These are phyloP conservation scores for Bicyclus anynana DNA, from an alignment of 1,140 invertebrate species.

Conservation along the genomic window DNA sequence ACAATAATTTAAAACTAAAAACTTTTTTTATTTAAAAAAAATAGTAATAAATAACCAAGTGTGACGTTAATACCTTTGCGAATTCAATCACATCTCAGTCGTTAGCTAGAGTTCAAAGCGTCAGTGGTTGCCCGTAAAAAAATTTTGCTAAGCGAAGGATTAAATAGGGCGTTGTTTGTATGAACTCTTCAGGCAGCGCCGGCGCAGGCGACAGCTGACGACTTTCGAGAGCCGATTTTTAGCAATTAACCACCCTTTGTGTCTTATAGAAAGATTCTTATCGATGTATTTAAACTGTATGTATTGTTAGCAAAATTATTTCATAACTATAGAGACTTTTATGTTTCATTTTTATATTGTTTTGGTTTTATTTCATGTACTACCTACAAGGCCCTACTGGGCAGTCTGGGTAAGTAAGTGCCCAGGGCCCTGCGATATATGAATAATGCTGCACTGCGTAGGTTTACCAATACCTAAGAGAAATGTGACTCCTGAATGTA, in stretches of 20 bases:
- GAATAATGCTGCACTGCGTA: too few species aligned
- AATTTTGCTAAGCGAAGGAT: constrained; percentile 46
- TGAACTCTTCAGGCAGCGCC: constrained; percentile 49
- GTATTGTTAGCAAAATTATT: not conserved
- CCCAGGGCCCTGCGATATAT: too few species aligned
- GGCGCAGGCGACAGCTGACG: constrained; percentile 65
- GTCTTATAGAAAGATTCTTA: constrained; percentile 19
- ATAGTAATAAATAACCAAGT: too few species aligned
- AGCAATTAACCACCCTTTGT: constrained; percentile 45
- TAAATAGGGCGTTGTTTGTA: constrained; percentile 50
- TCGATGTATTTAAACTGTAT: constrained; percentile 12
- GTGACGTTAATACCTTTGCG: too few species aligned
- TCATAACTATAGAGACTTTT: not conserved
- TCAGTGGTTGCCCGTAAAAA: constrained; percentile 7
- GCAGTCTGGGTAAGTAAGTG: too few species aligned
- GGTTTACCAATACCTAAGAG: too few species aligned
- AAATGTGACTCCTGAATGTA: too few species aligned
- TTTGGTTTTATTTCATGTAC: too few species aligned
- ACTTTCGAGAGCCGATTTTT: constrained; percentile 37
- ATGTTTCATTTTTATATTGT: not conserved
- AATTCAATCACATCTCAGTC: too few species aligned
- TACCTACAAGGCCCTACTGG: too few species aligned
- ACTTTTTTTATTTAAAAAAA: too few species aligned
- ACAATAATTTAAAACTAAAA: too few species aligned
- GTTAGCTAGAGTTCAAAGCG: constrained; percentile 5